phyloP scores from a whole-genome alignment of 2,888 invertebrate genomes.

The Apodemia zela region DNA sequence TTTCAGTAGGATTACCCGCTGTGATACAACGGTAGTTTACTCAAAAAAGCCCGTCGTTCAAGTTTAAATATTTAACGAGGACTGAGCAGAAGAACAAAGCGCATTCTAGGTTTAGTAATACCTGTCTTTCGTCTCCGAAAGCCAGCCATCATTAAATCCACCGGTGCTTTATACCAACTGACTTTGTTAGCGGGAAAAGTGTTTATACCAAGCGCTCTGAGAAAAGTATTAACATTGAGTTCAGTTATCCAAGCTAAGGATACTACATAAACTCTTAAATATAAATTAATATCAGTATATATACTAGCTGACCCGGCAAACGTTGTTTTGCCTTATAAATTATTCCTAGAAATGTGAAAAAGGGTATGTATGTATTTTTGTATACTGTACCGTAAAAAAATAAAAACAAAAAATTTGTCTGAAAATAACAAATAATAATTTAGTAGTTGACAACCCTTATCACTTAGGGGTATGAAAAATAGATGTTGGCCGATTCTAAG shows the following conservation, averaged over 20 bases:
- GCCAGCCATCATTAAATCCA: conserved; percentile 38
- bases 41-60: conserved; percentile 37
- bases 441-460: too few species aligned
- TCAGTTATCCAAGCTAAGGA: background rate
- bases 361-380: too few species aligned
- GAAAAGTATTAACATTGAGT: background rate
- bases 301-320: too few species aligned
- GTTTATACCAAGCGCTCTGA: conserved; percentile 9
- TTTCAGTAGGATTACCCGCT: conserved; percentile 25
- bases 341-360: too few species aligned
- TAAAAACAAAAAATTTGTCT: too few species aligned
- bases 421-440: too few species aligned
- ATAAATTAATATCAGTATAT: background rate
- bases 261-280: background rate
- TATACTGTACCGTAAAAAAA: too few species aligned
- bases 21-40: conserved; percentile 30
- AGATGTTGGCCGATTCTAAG: too few species aligned
- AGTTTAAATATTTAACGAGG: conserved; percentile 66
- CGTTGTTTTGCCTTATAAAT: too few species aligned
- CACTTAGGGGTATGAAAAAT: too few species aligned
- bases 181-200: conserved; percentile 8
- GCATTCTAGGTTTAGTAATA: conserved; percentile 49
- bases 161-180: conserved; percentile 21
- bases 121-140: conserved; percentile 46
- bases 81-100: conserved; percentile 56